Evolutionary conservation across 2,888 invertebrate species (phyloP), one percentile per base, ranked within the genome.

Genomic region (Sussaba pulchella): DNA sequence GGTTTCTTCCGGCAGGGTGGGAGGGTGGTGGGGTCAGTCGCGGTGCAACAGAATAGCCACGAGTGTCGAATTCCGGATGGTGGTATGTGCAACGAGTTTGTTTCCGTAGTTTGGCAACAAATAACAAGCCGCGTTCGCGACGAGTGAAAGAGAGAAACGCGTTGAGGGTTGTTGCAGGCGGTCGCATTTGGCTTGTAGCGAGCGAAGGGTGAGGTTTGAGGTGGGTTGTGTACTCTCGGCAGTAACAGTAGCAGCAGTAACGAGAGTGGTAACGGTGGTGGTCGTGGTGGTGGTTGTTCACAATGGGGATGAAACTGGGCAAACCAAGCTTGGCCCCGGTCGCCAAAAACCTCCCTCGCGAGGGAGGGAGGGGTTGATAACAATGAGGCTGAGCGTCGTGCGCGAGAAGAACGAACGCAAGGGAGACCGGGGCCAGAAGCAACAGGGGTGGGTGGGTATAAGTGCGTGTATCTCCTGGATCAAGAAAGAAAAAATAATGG

Each of bases 51-150:
- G 39, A 14, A n/a, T n/a, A n/a, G 17, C 3, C 31, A 14, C 17
- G 41, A 17, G 69, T 69, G 78, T 47, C 14, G 69, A 39, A 78
- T 78, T 73, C 69, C 69, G 19, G 41, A 36, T 54, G 45, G 52
- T 69, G 69, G 73, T 78, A 63, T 64, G 78, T 52, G 78, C 39
- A 73, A 69, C 67, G 54, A 78, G 59, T 73, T 73, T 69, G 67
- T 73, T 39, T 74, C 72, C 78, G 69, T 67, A 84, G 84, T 85
- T 85, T 81, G 85, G 81, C 81, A 85, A 85, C 85, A 85, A 86
- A 85, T 85, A 87, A 86, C 83, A 73, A 83, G 84, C 81, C 66
- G 21, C 59, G 64, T 57, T 57, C 26, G 26, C 31, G 14, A 69
- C 50, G 67, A 66, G 63, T 47, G 71, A 50, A 50, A 45, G 54